Percentiles rank a stretch among this genome's conserved stretches.
These are phyloP conservation scores for Cyprinus carpio DNA, from an alignment of 2,113 vertebrate species.

Conservation along the genomic window DNA sequence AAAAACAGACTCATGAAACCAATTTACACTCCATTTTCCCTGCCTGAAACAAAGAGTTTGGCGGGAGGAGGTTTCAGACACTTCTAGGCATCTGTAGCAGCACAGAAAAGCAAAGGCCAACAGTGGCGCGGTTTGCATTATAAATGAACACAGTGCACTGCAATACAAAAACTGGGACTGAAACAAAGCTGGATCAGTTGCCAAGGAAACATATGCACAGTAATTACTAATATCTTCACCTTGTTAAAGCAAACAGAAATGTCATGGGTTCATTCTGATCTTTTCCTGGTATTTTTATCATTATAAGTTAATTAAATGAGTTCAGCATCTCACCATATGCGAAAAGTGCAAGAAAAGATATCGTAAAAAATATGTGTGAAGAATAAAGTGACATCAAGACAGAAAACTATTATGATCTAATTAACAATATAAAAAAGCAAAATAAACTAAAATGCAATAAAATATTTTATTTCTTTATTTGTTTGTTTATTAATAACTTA, in stretches of 20 bases:
- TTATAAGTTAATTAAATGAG: neutral
- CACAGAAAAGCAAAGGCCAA: neutral
- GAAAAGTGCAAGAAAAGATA: neutral
- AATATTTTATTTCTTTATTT: too few species aligned
- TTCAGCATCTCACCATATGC: neutral
- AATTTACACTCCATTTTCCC: conserved; percentile 5
- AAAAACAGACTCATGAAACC: conserved; percentile 10
- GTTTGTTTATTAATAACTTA: too few species aligned
- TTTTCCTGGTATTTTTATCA: neutral
- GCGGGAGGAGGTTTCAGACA: neutral
- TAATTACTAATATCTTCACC: neutral
- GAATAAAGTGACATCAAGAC: too few species aligned
- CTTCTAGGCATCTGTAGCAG: neutral
- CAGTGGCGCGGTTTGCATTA: neutral
- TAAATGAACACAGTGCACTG: neutral
- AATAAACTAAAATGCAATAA: too few species aligned
- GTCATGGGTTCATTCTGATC: neutral
- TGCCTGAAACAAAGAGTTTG: neutral
- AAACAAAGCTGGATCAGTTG: neutral
- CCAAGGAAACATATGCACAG: neutral
- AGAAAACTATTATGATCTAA: too few species aligned
- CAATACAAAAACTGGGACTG: neutral
- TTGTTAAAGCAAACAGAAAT: neutral
- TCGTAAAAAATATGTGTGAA: neutral
- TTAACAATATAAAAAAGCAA: too few species aligned